Percentiles rank a stretch among this genome's conserved stretches.
phyloP scores from a whole-genome alignment of 1,140 invertebrate genomes.

The Ridgeia piscesae region DNA sequence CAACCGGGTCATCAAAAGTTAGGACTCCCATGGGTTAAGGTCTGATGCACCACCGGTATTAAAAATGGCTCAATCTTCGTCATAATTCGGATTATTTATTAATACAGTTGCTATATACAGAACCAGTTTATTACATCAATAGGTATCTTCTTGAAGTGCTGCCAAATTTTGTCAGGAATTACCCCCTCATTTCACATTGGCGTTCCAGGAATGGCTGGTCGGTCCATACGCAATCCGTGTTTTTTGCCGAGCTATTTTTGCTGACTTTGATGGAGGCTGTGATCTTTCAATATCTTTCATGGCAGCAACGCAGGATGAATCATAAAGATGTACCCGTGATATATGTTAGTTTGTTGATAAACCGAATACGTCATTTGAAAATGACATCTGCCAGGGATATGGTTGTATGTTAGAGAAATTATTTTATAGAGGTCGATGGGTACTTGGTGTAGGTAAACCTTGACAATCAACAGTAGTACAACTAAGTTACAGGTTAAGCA shows the following conservation, averaged over 20 bases:
- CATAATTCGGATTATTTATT: not conserved
- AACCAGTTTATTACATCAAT: not conserved
- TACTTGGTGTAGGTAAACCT: no score
- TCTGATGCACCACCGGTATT: not conserved
- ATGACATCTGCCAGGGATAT: not conserved
- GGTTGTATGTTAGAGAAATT: not conserved
- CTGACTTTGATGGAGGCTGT: not conserved
- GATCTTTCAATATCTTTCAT: not conserved
- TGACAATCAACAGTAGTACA: no score
- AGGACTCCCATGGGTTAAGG: not conserved
- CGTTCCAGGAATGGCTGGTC: not conserved
- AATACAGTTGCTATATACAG: not conserved
- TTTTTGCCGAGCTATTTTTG: not conserved
- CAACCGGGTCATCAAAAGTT: not conserved
- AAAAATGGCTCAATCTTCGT: not conserved
- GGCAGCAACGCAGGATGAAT: not conserved
- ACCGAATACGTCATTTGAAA: not conserved
- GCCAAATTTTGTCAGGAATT: not conserved
- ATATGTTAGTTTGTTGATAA: not conserved
- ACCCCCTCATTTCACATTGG: not conserved
- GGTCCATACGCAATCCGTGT: not conserved
- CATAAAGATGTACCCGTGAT: not conserved
- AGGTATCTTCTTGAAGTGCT: not conserved
- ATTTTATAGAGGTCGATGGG: no score
- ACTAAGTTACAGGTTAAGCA: no score